phyloP scores from a whole-genome alignment of 2,113 vertebrate species.

The Rhipidura dahli region DNA sequence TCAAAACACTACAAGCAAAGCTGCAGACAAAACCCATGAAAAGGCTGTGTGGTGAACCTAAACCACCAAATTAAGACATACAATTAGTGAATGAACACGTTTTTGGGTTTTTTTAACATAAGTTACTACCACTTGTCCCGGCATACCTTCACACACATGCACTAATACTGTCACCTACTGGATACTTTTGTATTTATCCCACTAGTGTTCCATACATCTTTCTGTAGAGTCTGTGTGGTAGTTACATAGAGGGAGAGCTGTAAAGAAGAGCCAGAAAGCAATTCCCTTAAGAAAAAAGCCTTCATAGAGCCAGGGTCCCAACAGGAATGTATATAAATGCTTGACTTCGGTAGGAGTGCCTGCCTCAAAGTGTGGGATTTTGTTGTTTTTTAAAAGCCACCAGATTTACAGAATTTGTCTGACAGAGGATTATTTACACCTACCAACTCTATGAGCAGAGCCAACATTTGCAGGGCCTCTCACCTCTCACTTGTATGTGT shows the following conservation, averaged over 20 bases:
- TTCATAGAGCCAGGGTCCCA: background rate
- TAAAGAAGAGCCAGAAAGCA: background rate
- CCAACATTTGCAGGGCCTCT: conserved; percentile 67
- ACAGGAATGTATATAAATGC: background rate
- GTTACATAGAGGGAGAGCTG: background rate
- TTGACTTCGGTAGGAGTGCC: background rate
- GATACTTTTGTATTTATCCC: background rate
- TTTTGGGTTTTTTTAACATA: background rate
- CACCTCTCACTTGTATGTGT: conserved; percentile 53
- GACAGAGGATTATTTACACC: background rate
- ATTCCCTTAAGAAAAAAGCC: background rate
- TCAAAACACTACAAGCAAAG: background rate
- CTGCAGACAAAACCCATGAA: background rate
- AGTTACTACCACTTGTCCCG: background rate
- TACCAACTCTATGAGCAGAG: conserved; percentile 72
- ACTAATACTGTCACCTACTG: background rate
- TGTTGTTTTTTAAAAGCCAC: background rate
- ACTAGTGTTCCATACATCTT: background rate
- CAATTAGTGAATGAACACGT: background rate
- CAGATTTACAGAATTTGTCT: background rate
- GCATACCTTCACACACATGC: too few species aligned
- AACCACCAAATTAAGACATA: background rate
- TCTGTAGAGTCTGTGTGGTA: background rate
- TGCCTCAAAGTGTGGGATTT: background rate
- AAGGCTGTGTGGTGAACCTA: background rate